Evolutionary conservation across 2,797 vertebrate species (phyloP), one percentile per base, ranked within the genome.

Genomic region (Anas acuta): DNA sequence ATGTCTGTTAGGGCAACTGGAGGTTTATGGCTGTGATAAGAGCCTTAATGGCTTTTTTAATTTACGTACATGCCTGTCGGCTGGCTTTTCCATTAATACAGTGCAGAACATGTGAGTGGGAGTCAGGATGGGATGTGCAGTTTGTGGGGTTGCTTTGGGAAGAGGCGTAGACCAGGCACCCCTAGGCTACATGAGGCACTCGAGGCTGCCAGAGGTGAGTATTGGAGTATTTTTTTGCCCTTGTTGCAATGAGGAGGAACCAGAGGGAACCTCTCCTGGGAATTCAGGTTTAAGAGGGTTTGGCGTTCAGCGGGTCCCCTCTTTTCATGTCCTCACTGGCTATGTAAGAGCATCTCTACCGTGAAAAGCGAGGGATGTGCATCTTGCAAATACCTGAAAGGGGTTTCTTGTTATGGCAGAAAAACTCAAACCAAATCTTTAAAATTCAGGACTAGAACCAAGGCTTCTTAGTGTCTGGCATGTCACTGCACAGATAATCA

Each of bases 101-200:
- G n/a, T 73, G 51, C 71, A 84, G 76, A 60, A 92, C 60, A 62
- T 0, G 78, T 0, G 11, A 79, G 62, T 26, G 14, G 83, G 62
- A 51, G 14, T 82, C 10, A 56, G 67, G 71, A 57, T 9, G 74
- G 35, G 70, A 69, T 51, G 45, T 15, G 76, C 84, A 71, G 47
- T 0, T 0, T 1, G 7, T n/a, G 82, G 19, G 91, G 70, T 84
- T 84, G 41, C 43, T 89, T 92, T 84, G 91, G 87, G 25, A 67
- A 41, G 70, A 69, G 45, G 22, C 8, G 93, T 43, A n/a, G 79
- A 75, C 7, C 5, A 8, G 49, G 67, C 9, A 53, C 13, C 76
- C 8, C 14, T 1, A 51, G 66, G 88, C 80, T 69, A 32, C 0
- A 0, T 0, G 3, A 78, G 65, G 70, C 65, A 8, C 3, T 0